These are phyloP conservation scores for Masnerella sp. DNA, from an alignment of 2,888 invertebrate species.

Conservation along the genomic window DNA sequence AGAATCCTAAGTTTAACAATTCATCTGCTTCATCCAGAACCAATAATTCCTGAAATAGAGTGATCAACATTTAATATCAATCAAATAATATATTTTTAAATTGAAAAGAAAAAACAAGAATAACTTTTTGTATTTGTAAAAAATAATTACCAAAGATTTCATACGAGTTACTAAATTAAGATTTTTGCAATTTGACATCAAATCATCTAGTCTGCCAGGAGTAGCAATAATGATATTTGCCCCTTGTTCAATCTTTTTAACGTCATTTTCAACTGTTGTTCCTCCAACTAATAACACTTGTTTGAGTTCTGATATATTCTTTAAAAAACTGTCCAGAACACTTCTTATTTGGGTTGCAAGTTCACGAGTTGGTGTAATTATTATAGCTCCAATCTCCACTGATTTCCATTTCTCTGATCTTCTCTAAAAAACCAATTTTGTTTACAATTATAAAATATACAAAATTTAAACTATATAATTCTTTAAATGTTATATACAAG, in stretches of 20 bases:
- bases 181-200: constrained; percentile 85
- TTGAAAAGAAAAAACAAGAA: not conserved
- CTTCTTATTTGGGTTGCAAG: constrained; percentile 92
- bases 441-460: not conserved
- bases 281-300: constrained; percentile 89
- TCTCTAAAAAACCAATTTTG: constrained; percentile 72
- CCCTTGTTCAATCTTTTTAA: constrained; percentile 83
- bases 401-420: constrained; percentile 82
- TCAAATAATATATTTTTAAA: no score
- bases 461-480: no score
- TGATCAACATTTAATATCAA: constrained; percentile 1
- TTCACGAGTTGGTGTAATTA: constrained; percentile 97
- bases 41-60: constrained; percentile 86
- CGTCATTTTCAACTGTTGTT: constrained; percentile 86
- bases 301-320: constrained; percentile 77
- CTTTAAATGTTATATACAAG: no score
- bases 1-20: constrained; percentile 95
- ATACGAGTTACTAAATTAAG: constrained; percentile 85
- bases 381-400: constrained; percentile 90
- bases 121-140: not conserved
- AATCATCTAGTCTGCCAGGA: constrained; percentile 94
- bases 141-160: constrained; percentile 85
- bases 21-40: constrained; percentile 98
- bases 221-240: constrained; percentile 95
- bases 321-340: constrained; percentile 80